Percentiles rank a stretch among this genome's conserved stretches.
Conservation (phyloP, 2,797 vertebrate genomes). For the Alfaro cultratus region DNA sequence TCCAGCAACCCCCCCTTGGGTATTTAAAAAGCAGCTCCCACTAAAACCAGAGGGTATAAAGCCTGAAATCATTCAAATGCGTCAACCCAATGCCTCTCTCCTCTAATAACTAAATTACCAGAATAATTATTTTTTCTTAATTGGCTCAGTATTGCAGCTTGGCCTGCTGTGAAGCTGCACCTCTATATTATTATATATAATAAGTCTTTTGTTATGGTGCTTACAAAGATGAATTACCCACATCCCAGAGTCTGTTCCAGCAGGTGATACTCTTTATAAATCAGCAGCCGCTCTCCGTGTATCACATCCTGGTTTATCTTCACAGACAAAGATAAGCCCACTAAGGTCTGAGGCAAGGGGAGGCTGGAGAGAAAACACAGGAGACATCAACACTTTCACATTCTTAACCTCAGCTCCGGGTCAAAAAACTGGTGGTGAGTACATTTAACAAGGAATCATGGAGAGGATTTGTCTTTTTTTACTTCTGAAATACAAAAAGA, state of each 20-base stretch:
- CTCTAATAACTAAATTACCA: slow-evolving; percentile 26
- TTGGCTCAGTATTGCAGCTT: background rate
- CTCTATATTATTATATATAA: slow-evolving; percentile 1
- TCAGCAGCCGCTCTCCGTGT: slow-evolving; percentile 34
- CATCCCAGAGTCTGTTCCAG: slow-evolving; percentile 11
- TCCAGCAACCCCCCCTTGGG: background rate
- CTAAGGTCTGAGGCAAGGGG: slow-evolving; percentile 14
- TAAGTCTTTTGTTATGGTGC: slow-evolving; percentile 31
- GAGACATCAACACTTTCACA: slow-evolving; percentile 40
- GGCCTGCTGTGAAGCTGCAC: background rate
- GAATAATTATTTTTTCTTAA: slow-evolving; percentile 24
- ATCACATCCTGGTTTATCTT: slow-evolving; percentile 23
- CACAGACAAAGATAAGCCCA: slow-evolving; percentile 37
- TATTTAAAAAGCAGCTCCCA: background rate
- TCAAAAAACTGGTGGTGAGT: background rate
- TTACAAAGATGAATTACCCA: slow-evolving; percentile 36
- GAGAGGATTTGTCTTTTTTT: background rate
- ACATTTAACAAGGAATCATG: slow-evolving; percentile 1
- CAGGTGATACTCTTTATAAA: slow-evolving; percentile 27
- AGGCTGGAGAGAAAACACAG: slow-evolving; percentile 16
- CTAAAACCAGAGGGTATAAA: background rate
- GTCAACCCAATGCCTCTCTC: background rate
- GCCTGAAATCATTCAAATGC: slow-evolving; percentile 12
- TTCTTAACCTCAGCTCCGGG: background rate
- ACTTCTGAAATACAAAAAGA: background rate